Evolutionary conservation across 2,888 invertebrate species (phyloP).

Genomic region (Esperia sulphurella): DNA sequence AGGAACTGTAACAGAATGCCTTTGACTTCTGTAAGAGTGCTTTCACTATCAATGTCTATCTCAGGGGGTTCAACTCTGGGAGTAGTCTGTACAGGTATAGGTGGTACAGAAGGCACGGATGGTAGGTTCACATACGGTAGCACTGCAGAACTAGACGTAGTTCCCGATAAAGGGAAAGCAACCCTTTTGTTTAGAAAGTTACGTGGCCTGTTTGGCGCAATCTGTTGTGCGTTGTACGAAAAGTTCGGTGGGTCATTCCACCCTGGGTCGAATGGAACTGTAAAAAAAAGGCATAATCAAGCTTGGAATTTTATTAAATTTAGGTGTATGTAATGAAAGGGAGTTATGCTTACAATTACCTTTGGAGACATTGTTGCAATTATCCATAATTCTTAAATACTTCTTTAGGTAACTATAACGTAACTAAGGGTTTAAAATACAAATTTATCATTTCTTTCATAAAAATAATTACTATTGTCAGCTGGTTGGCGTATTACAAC

Average conservation of each 20-base stretch:
- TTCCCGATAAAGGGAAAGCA: slow-evolving; percentile 65
- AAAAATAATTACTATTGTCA: too few species aligned
- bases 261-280: slow-evolving; percentile 71
- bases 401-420: too few species aligned
- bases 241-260: slow-evolving; percentile 80
- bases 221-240: slow-evolving; percentile 60
- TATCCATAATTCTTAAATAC: slow-evolving; percentile 36
- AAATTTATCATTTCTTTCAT: too few species aligned
- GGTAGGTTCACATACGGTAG: slow-evolving; percentile 39
- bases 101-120: slow-evolving; percentile 27
- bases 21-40: slow-evolving; percentile 49
- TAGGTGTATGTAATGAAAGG: too few species aligned
- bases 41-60: slow-evolving; percentile 44
- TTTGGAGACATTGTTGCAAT: slow-evolving; percentile 33
- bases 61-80: slow-evolving; percentile 18
- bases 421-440: too few species aligned
- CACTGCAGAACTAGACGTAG: slow-evolving; percentile 25
- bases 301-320: too few species aligned
- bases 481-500: too few species aligned
- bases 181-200: slow-evolving; percentile 76
- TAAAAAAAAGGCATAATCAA: too few species aligned
- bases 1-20: slow-evolving; percentile 47
- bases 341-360: not conserved
- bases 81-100: slow-evolving; percentile 16
- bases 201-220: slow-evolving; percentile 59